Conservation (phyloP, 1,140 invertebrate species). For the Heliconius hermathena region DNA sequence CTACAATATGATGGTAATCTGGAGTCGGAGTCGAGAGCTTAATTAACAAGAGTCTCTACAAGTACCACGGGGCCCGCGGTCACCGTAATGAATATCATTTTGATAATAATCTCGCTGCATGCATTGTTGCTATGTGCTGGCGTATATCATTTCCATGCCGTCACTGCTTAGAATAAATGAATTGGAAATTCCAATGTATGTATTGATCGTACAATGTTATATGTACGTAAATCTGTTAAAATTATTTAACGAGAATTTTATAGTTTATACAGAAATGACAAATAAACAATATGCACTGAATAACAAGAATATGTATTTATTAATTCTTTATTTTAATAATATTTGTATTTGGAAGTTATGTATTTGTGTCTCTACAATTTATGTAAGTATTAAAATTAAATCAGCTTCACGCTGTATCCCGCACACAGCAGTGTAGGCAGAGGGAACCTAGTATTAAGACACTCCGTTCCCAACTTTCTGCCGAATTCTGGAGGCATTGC, state of each 20-base stretch:
- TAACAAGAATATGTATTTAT: background rate
- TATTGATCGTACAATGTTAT: background rate
- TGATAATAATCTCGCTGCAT: slow-evolving; percentile 22
- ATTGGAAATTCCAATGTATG: background rate
- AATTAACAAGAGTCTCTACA: slow-evolving; percentile 28
- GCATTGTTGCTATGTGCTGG: slow-evolving; percentile 20
- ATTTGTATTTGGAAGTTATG: background rate
- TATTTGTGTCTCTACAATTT: background rate
- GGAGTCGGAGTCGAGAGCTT: slow-evolving; percentile 22
- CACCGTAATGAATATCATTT: slow-evolving; percentile 34
- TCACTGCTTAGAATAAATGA: slow-evolving; percentile 22
- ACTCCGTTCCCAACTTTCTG: no score
- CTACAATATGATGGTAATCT: slow-evolving; percentile 27
- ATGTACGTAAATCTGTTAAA: background rate
- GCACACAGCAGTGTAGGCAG: no score
- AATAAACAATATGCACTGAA: background rate
- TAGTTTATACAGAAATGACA: background rate
- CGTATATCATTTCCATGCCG: slow-evolving; percentile 26
- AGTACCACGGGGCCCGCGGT: slow-evolving; percentile 30
- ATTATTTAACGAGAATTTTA: background rate
- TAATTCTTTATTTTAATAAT: background rate
- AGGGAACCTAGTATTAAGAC: no score
- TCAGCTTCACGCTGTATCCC: no score
- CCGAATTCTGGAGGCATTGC: no score
- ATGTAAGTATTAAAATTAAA: no score